phyloP scores from a whole-genome alignment of 2,888 invertebrate species.

The Athetis lepigone region DNA sequence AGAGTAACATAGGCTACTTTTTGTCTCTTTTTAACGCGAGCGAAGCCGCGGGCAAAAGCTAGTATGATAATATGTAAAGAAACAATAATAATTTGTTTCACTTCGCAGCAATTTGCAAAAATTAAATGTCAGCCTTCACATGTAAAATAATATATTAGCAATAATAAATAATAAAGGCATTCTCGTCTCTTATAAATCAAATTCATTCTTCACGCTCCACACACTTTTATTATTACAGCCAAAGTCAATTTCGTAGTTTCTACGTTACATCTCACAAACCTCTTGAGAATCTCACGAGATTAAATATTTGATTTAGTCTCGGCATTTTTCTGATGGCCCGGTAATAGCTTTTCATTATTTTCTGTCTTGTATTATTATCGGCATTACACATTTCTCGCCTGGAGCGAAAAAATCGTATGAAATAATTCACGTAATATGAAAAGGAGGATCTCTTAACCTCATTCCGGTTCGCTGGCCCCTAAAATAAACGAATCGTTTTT shows the following conservation, averaged over 20 bases:
- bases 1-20: too few relatives aligned
- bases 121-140: neutral
- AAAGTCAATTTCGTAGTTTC: slow-evolving; percentile 59
- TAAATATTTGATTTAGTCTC: slow-evolving; percentile 56
- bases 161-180: slow-evolving; percentile 31
- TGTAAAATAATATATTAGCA: slow-evolving; percentile 6
- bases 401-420: slow-evolving; percentile 14
- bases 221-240: slow-evolving; percentile 54
- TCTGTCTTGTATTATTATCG: slow-evolving; percentile 45
- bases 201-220: slow-evolving; percentile 42
- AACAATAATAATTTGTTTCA: too few relatives aligned
- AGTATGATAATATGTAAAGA: too few relatives aligned
- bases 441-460: slow-evolving; percentile 47
- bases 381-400: slow-evolving; percentile 37
- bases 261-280: slow-evolving; percentile 42
- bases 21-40: too few relatives aligned
- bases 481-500: slow-evolving; percentile 74
- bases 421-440: slow-evolving; percentile 34
- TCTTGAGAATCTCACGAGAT: slow-evolving; percentile 47
- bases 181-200: slow-evolving; percentile 21
- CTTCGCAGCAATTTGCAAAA: neutral
- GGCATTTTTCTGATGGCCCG: slow-evolving; percentile 52
- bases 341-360: slow-evolving; percentile 57
- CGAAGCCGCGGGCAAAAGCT: too few relatives aligned
- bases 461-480: slow-evolving; percentile 69